These are phyloP conservation scores for Cataglyphis cursor DNA, from an alignment of 2,888 invertebrate species.

Conservation along the genomic window DNA sequence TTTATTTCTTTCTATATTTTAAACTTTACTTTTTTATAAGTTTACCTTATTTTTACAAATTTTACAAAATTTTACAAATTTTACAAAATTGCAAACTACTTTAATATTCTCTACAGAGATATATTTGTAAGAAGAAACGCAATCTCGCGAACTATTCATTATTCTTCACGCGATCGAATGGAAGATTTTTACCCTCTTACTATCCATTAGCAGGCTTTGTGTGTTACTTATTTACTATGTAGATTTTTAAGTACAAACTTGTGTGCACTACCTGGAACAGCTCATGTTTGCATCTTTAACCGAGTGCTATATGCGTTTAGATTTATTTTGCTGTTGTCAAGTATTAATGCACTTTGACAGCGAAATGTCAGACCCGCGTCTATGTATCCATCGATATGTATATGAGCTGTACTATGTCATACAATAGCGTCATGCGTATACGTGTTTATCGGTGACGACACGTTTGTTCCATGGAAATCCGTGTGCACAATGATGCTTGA, in stretches of 20 bases:
- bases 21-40: not conserved
- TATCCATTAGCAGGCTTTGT: constrained; percentile 14
- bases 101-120: not conserved
- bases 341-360: constrained; percentile 55
- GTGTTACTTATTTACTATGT: constrained; percentile 28
- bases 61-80: constrained; percentile 6
- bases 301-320: constrained; percentile 37
- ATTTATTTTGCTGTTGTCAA: constrained; percentile 50
- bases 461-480: constrained; percentile 56
- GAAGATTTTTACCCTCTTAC: constrained; percentile 1
- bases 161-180: constrained; percentile 3
- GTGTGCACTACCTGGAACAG: constrained; percentile 22
- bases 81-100: not conserved
- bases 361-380: constrained; percentile 36
- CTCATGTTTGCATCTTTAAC: constrained; percentile 45
- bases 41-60: not conserved
- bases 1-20: not conserved
- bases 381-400: not conserved
- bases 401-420: not conserved
- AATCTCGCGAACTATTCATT: constrained; percentile 25
- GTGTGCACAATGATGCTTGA: constrained; percentile 43
- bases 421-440: not conserved
- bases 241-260: constrained; percentile 24
- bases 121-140: not conserved
- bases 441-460: constrained; percentile 14